Base-by-base conservation (phyloP, 2,888 invertebrate species). In the Ashinkailepas kermadecensis region DNA sequence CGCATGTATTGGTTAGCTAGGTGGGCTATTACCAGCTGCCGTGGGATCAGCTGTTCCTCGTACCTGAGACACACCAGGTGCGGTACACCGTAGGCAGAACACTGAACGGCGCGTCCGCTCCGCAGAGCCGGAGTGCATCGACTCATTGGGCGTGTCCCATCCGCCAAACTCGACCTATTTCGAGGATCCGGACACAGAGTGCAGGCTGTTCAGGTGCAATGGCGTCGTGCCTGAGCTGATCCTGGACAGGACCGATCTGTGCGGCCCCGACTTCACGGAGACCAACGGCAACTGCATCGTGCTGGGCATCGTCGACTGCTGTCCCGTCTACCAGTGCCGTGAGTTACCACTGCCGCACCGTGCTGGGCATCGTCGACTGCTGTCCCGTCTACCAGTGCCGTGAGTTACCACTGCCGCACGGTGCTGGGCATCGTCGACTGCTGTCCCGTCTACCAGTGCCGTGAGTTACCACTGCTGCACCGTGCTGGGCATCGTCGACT, bases 261-360 rank as follows among this genome's bases (percentile, higher is more conserved):
- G 74, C 54, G 15, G 15, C 23, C 18, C 54, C 21, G 74, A 74
- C 56, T 21, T 23, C 11, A 9, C 23, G 9, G 54, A 21, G 2
- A 10, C 54, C 74, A 74, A 74, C 74, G 54, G 21, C 2, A 9
- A 15, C 74, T 74, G 74, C 56, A 21, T 1, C 21, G 18, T 54
- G 21, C 9, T 56, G 21, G 74, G 23, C 56, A 56, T 54, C 21
- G 56, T 18, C 9, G 39, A 74, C 74, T 74, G 74, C 56, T 74
- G 74, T 18, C 74, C 74, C 74, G 21, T 21, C 74, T 74, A 56
- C 74, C 54, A 56, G 21, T 74, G 74, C 74, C 74, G 74, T 74
- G 74, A 74, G 74, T 74, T 39, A 21, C 11, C 67, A 18, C 59
- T 15, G 59, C 59, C 59, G 59, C 12, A 11, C 59, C 59, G 59